Conservation (phyloP, 2,797 vertebrate species). For the Hafferia zeledoni region DNA sequence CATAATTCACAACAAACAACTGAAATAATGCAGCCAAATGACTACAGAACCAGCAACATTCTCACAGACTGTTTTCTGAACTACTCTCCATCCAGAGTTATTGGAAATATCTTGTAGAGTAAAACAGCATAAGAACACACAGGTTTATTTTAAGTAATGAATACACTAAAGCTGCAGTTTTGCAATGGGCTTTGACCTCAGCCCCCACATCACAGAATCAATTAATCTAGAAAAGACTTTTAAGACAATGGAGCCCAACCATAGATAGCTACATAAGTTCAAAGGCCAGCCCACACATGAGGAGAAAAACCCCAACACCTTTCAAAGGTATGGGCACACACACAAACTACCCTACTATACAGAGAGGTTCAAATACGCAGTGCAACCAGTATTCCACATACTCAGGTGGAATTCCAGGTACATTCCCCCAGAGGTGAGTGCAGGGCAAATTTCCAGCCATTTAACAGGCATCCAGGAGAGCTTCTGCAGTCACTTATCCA, state of each 20-base stretch:
- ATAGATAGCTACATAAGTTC: neutral
- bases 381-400: neutral
- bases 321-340: neutral
- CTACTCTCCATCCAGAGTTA: neutral
- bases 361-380: neutral
- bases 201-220: neutral
- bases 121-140: neutral
- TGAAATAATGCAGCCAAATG: neutral
- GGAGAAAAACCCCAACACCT: rapidly evolving
- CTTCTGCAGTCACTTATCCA: neutral
- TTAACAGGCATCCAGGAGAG: neutral
- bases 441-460: neutral
- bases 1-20: neutral
- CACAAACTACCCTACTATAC: neutral
- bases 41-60: neutral
- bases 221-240: neutral
- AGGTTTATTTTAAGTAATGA: neutral
- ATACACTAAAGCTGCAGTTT: neutral
- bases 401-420: neutral
- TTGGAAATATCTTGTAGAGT: neutral
- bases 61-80: neutral
- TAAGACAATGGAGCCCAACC: neutral
- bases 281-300: neutral
- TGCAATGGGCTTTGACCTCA: neutral
- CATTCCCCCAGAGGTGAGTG: rapidly evolving